A percentile compares a stretch with the other conserved stretches of the same genome.
Evolutionary conservation across 1,140 invertebrate species (phyloP).

Genomic region (Drosophila pseudoobscura): DNA sequence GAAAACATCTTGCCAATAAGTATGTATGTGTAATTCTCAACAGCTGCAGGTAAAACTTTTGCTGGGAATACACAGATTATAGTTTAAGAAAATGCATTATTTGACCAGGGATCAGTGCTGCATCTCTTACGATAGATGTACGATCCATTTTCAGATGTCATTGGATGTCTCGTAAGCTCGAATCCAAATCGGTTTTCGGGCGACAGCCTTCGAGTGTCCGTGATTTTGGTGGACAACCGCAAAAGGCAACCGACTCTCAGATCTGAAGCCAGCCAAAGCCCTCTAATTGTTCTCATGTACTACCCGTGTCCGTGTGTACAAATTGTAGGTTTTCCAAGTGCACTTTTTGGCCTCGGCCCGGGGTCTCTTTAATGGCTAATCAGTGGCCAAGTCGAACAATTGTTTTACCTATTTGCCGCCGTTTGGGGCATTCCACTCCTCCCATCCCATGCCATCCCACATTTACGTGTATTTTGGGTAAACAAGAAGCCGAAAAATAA

Average conservation of each 20-base stretch:
- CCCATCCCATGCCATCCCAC: conserved; percentile 19
- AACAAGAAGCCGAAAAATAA: conserved; percentile 52
- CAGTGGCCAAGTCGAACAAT: conserved; percentile 42
- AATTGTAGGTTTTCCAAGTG: conserved; percentile 18
- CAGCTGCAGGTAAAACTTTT: background rate
- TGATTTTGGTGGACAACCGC: conserved; percentile 50
- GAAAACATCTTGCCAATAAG: background rate
- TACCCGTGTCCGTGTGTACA: background rate
- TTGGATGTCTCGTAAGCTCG: background rate
- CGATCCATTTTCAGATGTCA: background rate
- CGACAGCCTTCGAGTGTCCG: conserved; percentile 19
- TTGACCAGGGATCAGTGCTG: too few relatives aligned
- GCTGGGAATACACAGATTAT: background rate
- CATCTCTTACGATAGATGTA: too few relatives aligned
- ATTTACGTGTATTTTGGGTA: conserved; percentile 25
- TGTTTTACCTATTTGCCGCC: conserved; percentile 42
- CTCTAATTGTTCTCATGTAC: conserved; percentile 46
- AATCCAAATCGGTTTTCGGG: background rate
- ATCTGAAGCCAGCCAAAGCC: conserved; percentile 40
- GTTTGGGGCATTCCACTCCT: conserved; percentile 35
- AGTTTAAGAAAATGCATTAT: too few relatives aligned
- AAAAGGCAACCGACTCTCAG: conserved; percentile 61
- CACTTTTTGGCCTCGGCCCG: conserved; percentile 41
- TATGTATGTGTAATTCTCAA: too few relatives aligned
- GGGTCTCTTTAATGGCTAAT: conserved; percentile 42